A percentile compares a stretch with the other conserved stretches of the same genome.
Evolutionary conservation across 1,140 invertebrate species (phyloP).

Genomic region (Cotesia vestalis): DNA sequence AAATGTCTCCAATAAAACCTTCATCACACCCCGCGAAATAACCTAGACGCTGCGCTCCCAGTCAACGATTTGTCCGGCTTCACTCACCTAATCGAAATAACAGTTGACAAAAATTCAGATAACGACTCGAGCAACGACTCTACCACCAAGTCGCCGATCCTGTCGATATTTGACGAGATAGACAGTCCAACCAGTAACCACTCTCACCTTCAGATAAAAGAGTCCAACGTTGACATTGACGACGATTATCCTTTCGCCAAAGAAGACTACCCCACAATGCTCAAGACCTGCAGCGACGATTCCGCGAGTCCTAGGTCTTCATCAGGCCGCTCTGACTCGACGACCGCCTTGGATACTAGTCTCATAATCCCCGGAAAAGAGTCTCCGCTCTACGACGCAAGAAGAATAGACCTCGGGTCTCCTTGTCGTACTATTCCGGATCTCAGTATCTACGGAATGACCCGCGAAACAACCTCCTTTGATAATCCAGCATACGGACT

Average conservation of each 20-base stretch:
- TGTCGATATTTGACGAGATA: conserved; percentile 35
- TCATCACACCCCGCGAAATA: background rate
- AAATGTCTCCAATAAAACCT: no score
- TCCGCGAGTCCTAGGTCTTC: conserved; percentile 63
- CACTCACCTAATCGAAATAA: conserved; percentile 35
- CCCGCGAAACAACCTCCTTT: conserved; percentile 54
- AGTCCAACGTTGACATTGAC: conserved; percentile 58
- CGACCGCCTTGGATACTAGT: conserved; percentile 56
- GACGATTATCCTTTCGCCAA: conserved; percentile 64
- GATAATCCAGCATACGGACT: conserved; percentile 63
- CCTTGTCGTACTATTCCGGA: conserved; percentile 47
- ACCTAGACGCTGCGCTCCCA: background rate
- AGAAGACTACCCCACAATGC: conserved; percentile 63
- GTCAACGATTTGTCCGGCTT: conserved; percentile 14
- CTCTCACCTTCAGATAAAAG: conserved; percentile 30
- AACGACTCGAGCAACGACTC: background rate
- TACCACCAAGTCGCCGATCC: background rate
- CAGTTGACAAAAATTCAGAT: conserved; percentile 31
- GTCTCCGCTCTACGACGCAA: conserved; percentile 53
- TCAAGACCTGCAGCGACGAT: conserved; percentile 63
- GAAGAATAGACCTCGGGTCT: conserved; percentile 58
- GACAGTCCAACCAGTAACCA: conserved; percentile 4
- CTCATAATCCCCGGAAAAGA: conserved; percentile 50
- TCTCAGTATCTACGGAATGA: conserved; percentile 50
- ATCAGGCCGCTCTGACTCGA: conserved; percentile 61